These are phyloP conservation scores for Aricia agestis DNA, from an alignment of 1,140 invertebrate genomes.

Conservation along the genomic window DNA sequence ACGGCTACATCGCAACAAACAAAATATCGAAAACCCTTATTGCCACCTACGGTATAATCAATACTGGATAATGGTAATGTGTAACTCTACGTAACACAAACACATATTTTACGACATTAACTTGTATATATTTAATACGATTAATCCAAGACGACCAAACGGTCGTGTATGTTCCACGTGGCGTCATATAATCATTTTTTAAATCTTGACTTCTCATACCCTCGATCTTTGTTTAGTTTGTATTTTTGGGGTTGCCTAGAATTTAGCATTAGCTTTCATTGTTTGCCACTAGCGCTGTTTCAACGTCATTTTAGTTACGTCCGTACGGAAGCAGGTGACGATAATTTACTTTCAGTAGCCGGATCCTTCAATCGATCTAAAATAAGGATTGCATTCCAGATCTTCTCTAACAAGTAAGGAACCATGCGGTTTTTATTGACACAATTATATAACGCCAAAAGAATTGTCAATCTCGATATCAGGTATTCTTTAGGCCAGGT, in stretches of 20 bases:
- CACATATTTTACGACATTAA: conserved; percentile 5
- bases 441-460: not conserved
- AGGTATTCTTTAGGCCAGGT: not conserved
- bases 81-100: not conserved
- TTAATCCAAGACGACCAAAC: not conserved
- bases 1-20: too few relatives aligned
- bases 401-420: too few relatives aligned
- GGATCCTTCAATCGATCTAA: too few relatives aligned
- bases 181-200: not conserved
- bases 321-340: too few relatives aligned
- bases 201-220: too few relatives aligned
- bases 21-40: not conserved
- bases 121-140: not conserved
- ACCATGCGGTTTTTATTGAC: not conserved
- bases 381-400: too few relatives aligned
- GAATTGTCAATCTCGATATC: not conserved
- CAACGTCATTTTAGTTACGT: too few relatives aligned
- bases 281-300: too few relatives aligned
- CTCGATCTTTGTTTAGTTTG: too few relatives aligned
- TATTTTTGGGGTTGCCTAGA: too few relatives aligned
- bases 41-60: conserved; percentile 7
- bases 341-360: too few relatives aligned
- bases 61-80: conserved; percentile 5
- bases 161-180: not conserved
- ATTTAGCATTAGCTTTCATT: too few relatives aligned